Conservation (phyloP, 2,888 invertebrate species). For the Perithous albicinctus region DNA sequence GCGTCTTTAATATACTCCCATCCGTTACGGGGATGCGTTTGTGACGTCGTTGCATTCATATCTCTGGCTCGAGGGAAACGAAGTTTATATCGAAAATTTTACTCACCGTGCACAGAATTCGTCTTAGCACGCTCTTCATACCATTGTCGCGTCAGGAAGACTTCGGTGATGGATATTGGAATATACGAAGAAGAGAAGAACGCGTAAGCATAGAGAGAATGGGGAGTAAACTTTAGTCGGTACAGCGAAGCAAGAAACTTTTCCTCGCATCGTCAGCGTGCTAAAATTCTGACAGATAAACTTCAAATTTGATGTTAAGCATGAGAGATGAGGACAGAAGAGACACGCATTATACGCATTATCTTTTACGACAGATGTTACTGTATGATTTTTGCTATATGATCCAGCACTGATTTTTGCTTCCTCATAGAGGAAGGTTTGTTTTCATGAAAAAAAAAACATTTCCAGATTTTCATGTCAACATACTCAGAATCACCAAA, state of each 20-base stretch:
- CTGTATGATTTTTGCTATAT: too few species aligned
- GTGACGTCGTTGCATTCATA: conserved; percentile 27
- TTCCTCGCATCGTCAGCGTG: conserved; percentile 18
- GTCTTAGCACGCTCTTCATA: background rate
- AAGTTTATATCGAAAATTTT: conserved; percentile 49
- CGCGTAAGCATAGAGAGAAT: background rate
- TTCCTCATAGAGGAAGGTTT: too few species aligned
- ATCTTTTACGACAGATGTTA: too few species aligned
- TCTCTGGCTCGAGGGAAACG: conserved; percentile 11
- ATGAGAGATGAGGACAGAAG: background rate
- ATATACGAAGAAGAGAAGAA: conserved; percentile 12
- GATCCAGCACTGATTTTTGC: too few species aligned
- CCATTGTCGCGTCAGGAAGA: conserved; percentile 34
- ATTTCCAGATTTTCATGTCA: too few species aligned
- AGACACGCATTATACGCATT: conserved; percentile 8
- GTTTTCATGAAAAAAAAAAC: too few species aligned
- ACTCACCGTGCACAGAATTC: conserved; percentile 19
- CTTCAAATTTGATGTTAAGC: conserved; percentile 16
- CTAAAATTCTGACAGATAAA: conserved; percentile 32
- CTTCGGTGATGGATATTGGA: conserved; percentile 27
- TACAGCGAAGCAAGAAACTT: conserved; percentile 24
- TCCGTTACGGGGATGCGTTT: conserved; percentile 33
- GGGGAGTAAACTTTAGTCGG: conserved; percentile 1
- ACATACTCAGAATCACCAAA: too few species aligned
- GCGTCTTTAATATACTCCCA: conserved; percentile 36